phyloP scores from a whole-genome alignment of 1,140 invertebrate species.

The Drosophila bocki region DNA sequence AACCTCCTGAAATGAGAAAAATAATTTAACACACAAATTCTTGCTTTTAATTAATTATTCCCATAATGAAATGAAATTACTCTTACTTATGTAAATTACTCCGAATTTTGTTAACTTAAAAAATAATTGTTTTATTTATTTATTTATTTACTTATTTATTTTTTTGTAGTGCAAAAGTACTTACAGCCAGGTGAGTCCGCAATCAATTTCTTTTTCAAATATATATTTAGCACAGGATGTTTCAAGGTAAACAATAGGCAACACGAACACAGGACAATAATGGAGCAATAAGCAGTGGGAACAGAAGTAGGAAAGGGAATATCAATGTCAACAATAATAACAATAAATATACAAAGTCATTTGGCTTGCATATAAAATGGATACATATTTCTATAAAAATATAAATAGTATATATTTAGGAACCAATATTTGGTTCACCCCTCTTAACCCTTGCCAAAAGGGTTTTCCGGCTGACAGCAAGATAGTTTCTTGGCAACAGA shows the following conservation, averaged over 20 bases:
- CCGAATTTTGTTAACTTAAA: no score
- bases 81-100: no score
- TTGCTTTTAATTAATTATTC: no score
- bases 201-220: conserved; percentile 76
- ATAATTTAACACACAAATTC: no score
- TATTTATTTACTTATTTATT: no score
- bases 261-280: conserved; percentile 4
- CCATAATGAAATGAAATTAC: no score
- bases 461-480: not conserved
- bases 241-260: conserved; percentile 32
- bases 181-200: conserved; percentile 27
- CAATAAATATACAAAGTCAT: conserved; percentile 35
- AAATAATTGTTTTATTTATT: no score
- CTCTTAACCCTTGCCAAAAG: not conserved
- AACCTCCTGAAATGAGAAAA: no score
- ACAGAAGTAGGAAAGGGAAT: conserved; percentile 7
- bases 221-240: conserved; percentile 76
- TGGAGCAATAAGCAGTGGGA: conserved; percentile 26
- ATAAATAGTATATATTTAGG: not conserved
- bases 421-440: not conserved
- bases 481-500: conserved; percentile 32
- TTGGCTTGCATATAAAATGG: not conserved
- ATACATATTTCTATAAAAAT: not conserved
- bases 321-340: conserved; percentile 26
- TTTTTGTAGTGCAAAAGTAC: not conserved